Evolutionary conservation across 2,797 vertebrate species (phyloP).

Genomic region (Paguma larvata): DNA sequence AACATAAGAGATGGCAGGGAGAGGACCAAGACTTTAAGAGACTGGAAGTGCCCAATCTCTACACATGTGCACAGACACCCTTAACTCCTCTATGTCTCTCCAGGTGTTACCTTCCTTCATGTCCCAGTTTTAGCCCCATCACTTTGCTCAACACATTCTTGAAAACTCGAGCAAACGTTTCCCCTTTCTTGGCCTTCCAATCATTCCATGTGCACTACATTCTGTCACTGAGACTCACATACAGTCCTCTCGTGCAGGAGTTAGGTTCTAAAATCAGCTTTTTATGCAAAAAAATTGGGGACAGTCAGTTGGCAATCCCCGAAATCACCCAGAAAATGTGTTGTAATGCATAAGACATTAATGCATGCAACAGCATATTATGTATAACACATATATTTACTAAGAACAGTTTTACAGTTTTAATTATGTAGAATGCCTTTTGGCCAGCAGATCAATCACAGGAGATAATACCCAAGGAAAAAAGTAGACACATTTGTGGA

Average conservation of each 20-base stretch:
- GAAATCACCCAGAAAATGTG: neutral
- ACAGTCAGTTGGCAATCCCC: neutral
- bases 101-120: no score
- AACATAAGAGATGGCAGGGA: neutral
- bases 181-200: neutral
- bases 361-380: neutral
- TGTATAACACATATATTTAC: neutral
- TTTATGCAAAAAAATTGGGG: neutral
- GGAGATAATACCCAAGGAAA: neutral
- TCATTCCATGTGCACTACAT: neutral
- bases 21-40: neutral
- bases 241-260: neutral
- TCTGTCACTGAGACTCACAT: neutral
- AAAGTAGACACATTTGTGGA: neutral
- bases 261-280: neutral
- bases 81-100: neutral
- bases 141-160: neutral
- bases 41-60: neutral
- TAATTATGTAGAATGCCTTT: neutral
- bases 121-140: neutral
- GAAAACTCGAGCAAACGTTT: neutral
- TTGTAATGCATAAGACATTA: neutral
- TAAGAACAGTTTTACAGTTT: neutral
- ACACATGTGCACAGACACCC: no score
- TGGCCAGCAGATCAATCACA: neutral